Evolutionary conservation across 1,140 invertebrate genomes (phyloP).

Genomic region (Lepidurus apus): DNA sequence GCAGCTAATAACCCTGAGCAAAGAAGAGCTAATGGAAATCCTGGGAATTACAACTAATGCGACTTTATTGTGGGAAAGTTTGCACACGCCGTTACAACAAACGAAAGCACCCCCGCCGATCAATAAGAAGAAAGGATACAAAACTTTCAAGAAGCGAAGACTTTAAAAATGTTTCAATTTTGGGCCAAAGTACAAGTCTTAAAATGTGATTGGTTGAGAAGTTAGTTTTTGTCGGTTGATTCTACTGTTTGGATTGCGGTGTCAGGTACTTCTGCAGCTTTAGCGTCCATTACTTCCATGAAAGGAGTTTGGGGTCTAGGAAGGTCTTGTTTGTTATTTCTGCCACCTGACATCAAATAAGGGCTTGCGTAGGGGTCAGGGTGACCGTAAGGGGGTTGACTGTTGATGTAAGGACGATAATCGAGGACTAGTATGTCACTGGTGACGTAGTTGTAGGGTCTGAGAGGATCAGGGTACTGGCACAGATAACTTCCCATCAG

Average conservation of each 20-base stretch:
- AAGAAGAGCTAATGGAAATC: slow-evolving; percentile 43
- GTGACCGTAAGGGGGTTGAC: background rate
- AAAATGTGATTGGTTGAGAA: background rate
- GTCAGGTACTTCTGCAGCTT: background rate
- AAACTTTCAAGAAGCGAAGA: background rate
- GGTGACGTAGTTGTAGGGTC: background rate
- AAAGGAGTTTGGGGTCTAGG: background rate
- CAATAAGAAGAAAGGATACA: background rate
- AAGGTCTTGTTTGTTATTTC: background rate
- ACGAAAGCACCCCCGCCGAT: background rate
- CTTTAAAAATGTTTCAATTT: background rate
- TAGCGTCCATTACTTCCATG: background rate
- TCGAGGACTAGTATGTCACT: slow-evolving; percentile 5
- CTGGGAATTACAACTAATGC: background rate
- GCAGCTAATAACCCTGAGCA: slow-evolving; percentile 41
- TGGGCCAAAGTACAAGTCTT: too few relatives aligned
- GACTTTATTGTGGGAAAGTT: background rate
- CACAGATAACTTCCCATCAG: background rate
- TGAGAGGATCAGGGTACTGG: slow-evolving; percentile 17
- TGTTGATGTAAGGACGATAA: background rate
- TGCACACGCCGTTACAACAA: background rate
- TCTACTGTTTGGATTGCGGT: background rate
- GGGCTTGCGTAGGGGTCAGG: slow-evolving; percentile 11
- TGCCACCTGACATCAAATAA: background rate
- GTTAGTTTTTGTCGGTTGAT: background rate